A percentile compares a stretch with the other conserved stretches of the same genome.
phyloP scores from a whole-genome alignment of 2,888 invertebrate genomes.

The Pheosia tremula region DNA sequence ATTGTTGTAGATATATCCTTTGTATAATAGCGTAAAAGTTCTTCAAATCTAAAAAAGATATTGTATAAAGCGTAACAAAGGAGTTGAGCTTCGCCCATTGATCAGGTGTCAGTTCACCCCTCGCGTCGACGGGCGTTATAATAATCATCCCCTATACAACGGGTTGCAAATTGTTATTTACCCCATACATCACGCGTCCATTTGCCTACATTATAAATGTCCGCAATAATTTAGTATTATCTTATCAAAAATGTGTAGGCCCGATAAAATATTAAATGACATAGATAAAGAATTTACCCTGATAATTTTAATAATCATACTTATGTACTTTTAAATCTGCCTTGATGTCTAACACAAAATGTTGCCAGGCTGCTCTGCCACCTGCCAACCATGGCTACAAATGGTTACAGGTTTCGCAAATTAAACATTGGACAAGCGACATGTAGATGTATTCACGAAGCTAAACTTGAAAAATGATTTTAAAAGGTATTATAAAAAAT shows the following conservation, averaged over 20 bases:
- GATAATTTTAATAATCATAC: neutral
- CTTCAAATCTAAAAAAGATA: conserved; percentile 12
- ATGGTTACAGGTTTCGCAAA: no score
- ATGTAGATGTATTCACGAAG: no score
- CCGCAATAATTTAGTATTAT: conserved; percentile 79
- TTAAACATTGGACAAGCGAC: no score
- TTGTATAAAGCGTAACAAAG: conserved; percentile 38
- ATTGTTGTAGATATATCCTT: neutral
- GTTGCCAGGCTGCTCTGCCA: no score
- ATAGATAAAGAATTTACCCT: neutral
- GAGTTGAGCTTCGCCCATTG: conserved; percentile 47
- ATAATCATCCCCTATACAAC: conserved; percentile 67
- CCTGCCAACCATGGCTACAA: no score
- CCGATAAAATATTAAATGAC: conserved; percentile 2
- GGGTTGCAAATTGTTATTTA: conserved; percentile 83
- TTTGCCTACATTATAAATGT: conserved; percentile 73
- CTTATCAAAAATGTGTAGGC: conserved; percentile 51
- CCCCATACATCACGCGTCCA: conserved; percentile 73
- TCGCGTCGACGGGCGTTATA: conserved; percentile 52
- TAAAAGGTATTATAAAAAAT: no score
- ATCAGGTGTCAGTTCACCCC: conserved; percentile 72
- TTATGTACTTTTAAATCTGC: neutral
- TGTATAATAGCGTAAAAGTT: conserved; percentile 1
- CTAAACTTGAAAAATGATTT: no score
- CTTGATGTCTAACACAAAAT: neutral